Base-by-base conservation (phyloP, 2,797 vertebrate genomes). In the Labeo calbasu region DNA sequence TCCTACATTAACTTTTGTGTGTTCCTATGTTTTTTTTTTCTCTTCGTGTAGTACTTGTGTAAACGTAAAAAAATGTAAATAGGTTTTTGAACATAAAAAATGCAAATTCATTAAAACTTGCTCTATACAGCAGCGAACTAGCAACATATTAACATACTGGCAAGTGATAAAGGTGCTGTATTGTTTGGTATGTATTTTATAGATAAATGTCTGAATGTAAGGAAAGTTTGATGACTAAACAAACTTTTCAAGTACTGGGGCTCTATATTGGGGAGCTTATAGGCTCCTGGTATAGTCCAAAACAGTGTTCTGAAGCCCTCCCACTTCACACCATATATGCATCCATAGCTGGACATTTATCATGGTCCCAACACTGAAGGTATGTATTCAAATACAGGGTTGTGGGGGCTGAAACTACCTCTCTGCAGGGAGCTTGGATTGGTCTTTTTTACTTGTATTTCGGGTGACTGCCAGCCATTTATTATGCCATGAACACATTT, bases 291-390 rank as follows among this genome's bases (percentile, higher is more conserved):
- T 90, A 90, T 93, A 93, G 92, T 86, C 65, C 89, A 86, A 86
- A 79, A 57, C 88, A 88, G 51, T 85, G 80, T 79, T 85, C 83
- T 81, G 79, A 25, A 71, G 75, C 84, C 89, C 90, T 78, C 91
- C 92, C 90, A 87, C 90, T 78, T 15, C 85, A 86, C 85, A 87
- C 93, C 93, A 91, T 95, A 92, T 94, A 94, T 92, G 94, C 91
- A 91, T 88, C 84, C 79, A 86, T 78, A 79, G 90, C 85, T 85
- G 79, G 68, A 88, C 90, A 91, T 93, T 91, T 91, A 92, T 93
- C 93, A 93, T 21, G 4, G 32, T 61, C 84, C 79, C 84, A 86
- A 86, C 88, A 87, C 84, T 86, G 84, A 61, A 81, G 82, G 84
- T 77, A 86, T 86, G 85, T 72, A 86, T 86, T 71, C 43, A 90